phyloP scores from a whole-genome alignment of 2,888 invertebrate genomes.

The Lucinisca nassula region DNA sequence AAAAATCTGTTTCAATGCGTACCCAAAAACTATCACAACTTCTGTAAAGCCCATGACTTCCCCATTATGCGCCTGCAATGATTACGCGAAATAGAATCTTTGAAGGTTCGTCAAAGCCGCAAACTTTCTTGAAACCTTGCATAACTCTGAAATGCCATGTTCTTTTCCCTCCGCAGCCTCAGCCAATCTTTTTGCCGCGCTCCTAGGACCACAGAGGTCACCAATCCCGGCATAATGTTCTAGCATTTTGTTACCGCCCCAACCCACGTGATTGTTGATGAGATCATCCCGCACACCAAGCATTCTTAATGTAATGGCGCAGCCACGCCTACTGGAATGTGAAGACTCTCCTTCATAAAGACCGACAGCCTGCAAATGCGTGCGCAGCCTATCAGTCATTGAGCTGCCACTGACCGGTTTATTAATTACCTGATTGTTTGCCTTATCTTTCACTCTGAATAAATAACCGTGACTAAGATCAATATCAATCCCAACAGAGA shows the following conservation, averaged over 20 bases:
- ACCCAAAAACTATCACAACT: no score
- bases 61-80: no score
- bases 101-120: no score
- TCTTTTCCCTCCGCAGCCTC: no score
- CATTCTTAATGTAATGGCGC: conserved; percentile 12
- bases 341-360: conserved; percentile 17
- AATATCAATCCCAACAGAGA: background rate
- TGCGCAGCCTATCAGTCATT: background rate
- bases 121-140: no score
- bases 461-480: background rate
- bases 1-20: no score
- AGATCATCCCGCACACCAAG: background rate
- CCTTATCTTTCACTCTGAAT: background rate
- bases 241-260: background rate
- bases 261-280: conserved; percentile 21
- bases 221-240: conserved; percentile 25
- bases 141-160: no score
- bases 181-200: background rate
- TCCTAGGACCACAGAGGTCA: background rate
- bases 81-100: no score
- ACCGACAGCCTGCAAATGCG: background rate
- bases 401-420: background rate
- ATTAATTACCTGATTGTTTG: background rate
- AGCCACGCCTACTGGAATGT: background rate
- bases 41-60: no score